Base-by-base conservation (phyloP, 1,140 invertebrate species). In the Globodera rostochiensis region DNA sequence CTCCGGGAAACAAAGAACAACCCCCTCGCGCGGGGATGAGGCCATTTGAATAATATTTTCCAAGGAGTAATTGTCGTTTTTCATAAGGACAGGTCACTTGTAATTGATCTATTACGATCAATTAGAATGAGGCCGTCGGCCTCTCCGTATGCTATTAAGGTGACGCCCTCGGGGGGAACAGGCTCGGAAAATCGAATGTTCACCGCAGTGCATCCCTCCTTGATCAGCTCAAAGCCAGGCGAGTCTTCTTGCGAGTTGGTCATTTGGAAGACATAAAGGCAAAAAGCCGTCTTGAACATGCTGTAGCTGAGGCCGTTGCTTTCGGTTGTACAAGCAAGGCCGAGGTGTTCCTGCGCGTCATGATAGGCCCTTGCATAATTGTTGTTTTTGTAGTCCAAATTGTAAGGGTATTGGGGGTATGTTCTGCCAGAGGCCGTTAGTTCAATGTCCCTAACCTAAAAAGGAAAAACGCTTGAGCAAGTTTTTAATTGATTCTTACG, bases 361-460 rank as follows among this genome's bases (percentile, higher is more conserved):
- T 80, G 75, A 82, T 25, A 78, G 45, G 78, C 75, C 6, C 79
- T 9, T 19, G 49, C 8, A 46, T 82, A 82, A 8, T 82, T 82
- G 47, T 50, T 79, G 3, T 80, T 80, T 78, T 47, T 47, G 67
- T 21, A 80, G 45, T 80, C 75, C 7, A 80, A 77, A 19, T 7
- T 25, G 21, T 80, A 80, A 1, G 46, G 75, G 19, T 46, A 49
- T 47, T n/a, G 36, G 7, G 79, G 79, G 60, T 66, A 66, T 3
- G 60, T 66, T 13, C 60, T 13, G n/a, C 60, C 60, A 13, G 60
- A 66, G n/a, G 75, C 75, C 4, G n/a, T 80, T 3, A 80, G n/a
- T n/a, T 74, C 45, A n/a, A 80, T 80, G 15, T 80, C 79, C 15
- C 80, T 6, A n/a, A 11, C 53, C 50, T 9, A n/a, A 9, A 4